phyloP scores from a whole-genome alignment of 2,797 vertebrate species.

The Selene dorsalis region DNA sequence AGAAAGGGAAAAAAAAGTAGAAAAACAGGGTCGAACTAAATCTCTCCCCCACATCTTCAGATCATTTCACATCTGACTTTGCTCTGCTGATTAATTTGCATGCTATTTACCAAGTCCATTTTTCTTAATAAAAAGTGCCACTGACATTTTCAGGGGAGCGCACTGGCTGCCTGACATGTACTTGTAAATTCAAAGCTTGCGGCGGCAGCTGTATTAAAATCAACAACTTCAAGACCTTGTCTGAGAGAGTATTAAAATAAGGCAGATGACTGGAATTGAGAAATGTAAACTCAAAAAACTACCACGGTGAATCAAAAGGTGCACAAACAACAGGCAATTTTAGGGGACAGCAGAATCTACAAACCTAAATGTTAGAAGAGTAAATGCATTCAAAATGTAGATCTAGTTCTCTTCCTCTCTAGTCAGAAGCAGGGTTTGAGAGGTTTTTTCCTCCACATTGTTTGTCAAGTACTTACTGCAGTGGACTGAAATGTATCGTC shows the following conservation, averaged over 20 bases:
- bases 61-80: slow-evolving; percentile 14
- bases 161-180: slow-evolving; percentile 24
- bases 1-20: background rate
- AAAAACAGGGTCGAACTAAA: background rate
- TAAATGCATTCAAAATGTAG: background rate
- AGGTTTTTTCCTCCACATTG: background rate
- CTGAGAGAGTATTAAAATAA: slow-evolving; percentile 33
- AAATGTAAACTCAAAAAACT: slow-evolving; percentile 9
- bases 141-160: slow-evolving; percentile 52
- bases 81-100: slow-evolving; percentile 44
- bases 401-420: background rate
- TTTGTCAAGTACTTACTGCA: background rate
- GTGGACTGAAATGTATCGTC: background rate
- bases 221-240: slow-evolving; percentile 42
- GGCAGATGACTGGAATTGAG: slow-evolving; percentile 22
- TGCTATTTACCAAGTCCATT: slow-evolving; percentile 45
- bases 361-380: slow-evolving; percentile 16
- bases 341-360: background rate
- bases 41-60: background rate
- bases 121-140: slow-evolving; percentile 47
- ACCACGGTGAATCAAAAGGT: slow-evolving; percentile 1
- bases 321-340: background rate
- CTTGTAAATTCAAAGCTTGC: slow-evolving; percentile 43
- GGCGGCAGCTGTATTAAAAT: slow-evolving; percentile 45
- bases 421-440: slow-evolving; percentile 10